Base-by-base conservation (phyloP, 1,140 invertebrate species). In the Zaprionus capensis region DNA sequence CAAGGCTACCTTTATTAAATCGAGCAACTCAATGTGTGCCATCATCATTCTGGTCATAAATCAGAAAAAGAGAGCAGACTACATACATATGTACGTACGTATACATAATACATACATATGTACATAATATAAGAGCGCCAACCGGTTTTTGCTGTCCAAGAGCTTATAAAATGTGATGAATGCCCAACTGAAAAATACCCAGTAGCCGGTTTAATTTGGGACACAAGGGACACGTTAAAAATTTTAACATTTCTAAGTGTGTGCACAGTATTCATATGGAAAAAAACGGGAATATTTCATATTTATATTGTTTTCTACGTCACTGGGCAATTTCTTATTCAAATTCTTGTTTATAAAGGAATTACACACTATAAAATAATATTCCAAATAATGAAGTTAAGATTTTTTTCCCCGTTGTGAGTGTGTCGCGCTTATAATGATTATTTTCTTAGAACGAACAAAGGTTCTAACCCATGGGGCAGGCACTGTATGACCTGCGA, bases 31-130 rank as follows among this genome's bases (percentile, higher is more conserved):
- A 70, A 75, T 75, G 66, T 51, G 73, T 51, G 73, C 61, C 61
- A 55, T 77, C 83, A 67, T 82, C 84, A 83, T 78, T 73, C 83
- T 73, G 83, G 68, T 65, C 69, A 88, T 87, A 87, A 87, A 87
- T 87, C 84, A 83, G 68, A 41, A 53, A 56, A 56, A 67, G 65
- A 34, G 71, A 79, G 24, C 62, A 36, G 69, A 38, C 51, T 26
- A 62, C 55, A 80, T 70, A 31, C 31, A 11, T 28, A 28, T 1
- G 1, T 26, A 26, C 0, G 2, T 28, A 28, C 28, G 1, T 7
- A 31, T 9, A 31, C 7, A 31, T 9, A 31, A 6, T 7, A 31
- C 28, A 11, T 11, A 34, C 3, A 9, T 31, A 31, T 4, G 3
- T 31, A 31, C 31, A 31, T 11, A 31, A 34, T 34, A 34, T 34